A percentile compares a stretch with the other conserved stretches of the same genome.
phyloP scores from a whole-genome alignment of 2,797 vertebrate species.

The Chaetodon trifasciatus region DNA sequence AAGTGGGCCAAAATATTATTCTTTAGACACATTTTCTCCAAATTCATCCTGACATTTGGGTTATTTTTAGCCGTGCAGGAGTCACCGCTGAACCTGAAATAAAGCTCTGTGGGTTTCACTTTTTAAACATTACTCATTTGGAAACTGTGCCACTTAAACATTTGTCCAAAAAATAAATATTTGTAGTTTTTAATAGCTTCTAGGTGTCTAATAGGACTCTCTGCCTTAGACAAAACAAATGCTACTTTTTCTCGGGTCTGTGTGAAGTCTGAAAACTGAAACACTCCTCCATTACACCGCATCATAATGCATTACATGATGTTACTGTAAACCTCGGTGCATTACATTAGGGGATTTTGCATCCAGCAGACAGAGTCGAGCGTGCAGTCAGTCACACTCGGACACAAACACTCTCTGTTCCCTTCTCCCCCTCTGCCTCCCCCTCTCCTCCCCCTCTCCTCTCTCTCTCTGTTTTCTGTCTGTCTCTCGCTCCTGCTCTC shows the following conservation, averaged over 20 bases:
- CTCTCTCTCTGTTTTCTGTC: slow-evolving; percentile 35
- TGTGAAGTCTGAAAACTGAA: slow-evolving; percentile 16
- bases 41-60: neutral
- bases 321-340: slow-evolving; percentile 27
- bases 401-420: slow-evolving; percentile 73
- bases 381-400: slow-evolving; percentile 51
- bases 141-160: no score
- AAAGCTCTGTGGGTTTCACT: neutral
- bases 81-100: neutral
- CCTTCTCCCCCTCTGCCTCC: slow-evolving; percentile 32
- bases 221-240: neutral
- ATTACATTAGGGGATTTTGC: slow-evolving; percentile 40
- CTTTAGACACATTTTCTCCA: neutral
- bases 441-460: slow-evolving; percentile 25
- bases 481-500: slow-evolving; percentile 36
- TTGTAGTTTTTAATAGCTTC: no score
- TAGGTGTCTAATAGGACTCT: neutral
- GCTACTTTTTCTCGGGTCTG: neutral
- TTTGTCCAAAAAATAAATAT: neutral
- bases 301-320: slow-evolving; percentile 17
- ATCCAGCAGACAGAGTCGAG: slow-evolving; percentile 28
- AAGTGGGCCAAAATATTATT: no score
- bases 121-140: neutral
- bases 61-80: neutral
- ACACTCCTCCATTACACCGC: slow-evolving; percentile 18